Evolutionary conservation across 1,140 invertebrate genomes (phyloP), one percentile per base, ranked within the genome.

Genomic region (Tetramorium simillimum): DNA sequence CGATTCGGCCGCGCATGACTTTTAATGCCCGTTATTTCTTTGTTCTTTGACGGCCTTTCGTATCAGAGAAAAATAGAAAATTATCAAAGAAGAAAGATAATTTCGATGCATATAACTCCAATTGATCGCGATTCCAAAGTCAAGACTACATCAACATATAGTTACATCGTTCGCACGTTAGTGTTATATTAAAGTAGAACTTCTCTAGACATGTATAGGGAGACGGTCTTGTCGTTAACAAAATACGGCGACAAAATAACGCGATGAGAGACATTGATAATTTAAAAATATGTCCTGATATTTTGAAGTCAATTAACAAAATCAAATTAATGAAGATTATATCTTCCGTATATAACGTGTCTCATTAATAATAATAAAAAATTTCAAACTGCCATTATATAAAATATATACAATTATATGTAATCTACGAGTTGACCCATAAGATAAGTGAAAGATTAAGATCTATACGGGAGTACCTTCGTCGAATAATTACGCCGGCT

Each of bases 1-100:
- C 58, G 40, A 78, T 78, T 21, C 43, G n/a, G 18, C 43, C 75
- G 75, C 75, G 75, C 75, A 78, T 62, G 56, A 62, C 56, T 77
- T 46, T 77, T 46, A 21, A 78, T 12, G 16, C 2, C 53, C n/a
- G 12, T 56, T 37, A 21, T 73, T 51, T 73, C 6, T 16, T 56
- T 56, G n/a, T 18, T 21, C 40, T 16, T 69, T 9, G 16, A n/a
- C 28, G 49, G 24, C 18, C 49, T 33, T 10, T 69, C 14, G 14
- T 21, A 43, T 3, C n/a, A n/a, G 21, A 73, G 4, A 18, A 24
- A 49, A 14, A 37, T 4, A 37, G 33, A 51, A 51, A 51, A 67
- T 40, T 12, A 37, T 51, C 24, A 73, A 28, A 12, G 16, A 51
- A 72, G 18, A 72, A 51, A 28, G 24, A 33, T 28, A 4, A 7